Base-by-base conservation (phyloP, 2,888 invertebrate genomes). In the Xestoiulus laeticollis region DNA sequence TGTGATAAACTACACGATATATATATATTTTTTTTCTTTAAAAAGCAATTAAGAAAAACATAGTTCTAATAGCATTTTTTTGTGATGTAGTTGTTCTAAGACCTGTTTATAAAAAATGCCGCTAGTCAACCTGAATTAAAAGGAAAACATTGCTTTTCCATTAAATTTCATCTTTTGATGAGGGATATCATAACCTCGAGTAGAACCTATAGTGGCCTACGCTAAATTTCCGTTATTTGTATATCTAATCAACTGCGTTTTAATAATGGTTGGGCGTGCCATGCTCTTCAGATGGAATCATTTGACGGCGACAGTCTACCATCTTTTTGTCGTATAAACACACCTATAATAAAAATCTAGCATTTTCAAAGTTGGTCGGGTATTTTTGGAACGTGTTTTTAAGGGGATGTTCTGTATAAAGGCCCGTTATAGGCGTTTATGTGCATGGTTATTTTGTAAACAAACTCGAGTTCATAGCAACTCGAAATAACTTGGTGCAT, bases 91-190 rank as follows among this genome's bases (percentile, higher is more conserved):
- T 19, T 53, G 53, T 6, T 53, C 53, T 53, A 53, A 19, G 14
- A 53, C 53, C n/a, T 53, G 53, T 53, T 53, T 53, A 53, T 53
- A 10, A 53, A n/a, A 53, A 53, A n/a, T 53, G 53, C 53, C 53
- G 53, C 5, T 10, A 14, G 1, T 48, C 14, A 2, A 19, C 14
- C 8, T 5, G 53, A 53, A 6, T 19, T 19, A 53, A n/a, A n/a
- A 53, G 53, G n/a, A 53, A 53, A 53, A 53, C 53, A 53, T 53
- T 53, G 53, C n/a, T 53, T 53, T 53, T 53, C 53, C 53, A 53
- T 53, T 53, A 53, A 53, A 53, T 53, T 19, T 53, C 53, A 53
- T 53, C 53, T 53, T 53, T 53, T 48, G 14, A 4, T 10, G 53
- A 53, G 53, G 53, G 53, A 53, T 53, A 53, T 19, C 53, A 19